A percentile compares a stretch with the other conserved stretches of the same genome.
phyloP scores from a whole-genome alignment of 2,797 vertebrate species.

The Eupleurogrammus muticus region DNA sequence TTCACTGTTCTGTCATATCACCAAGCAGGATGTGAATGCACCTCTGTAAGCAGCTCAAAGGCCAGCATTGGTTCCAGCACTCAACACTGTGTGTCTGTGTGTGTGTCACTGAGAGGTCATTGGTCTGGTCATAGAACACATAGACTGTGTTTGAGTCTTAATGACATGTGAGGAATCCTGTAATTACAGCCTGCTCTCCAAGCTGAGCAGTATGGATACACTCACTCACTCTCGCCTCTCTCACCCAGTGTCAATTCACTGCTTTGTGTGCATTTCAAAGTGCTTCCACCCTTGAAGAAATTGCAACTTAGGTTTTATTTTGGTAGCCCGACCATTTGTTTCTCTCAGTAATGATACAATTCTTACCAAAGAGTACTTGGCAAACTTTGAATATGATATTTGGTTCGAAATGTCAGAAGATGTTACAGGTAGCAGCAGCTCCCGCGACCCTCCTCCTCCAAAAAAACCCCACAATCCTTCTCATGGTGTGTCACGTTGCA shows the following conservation, averaged over 20 bases:
- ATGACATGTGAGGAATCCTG: slow-evolving; percentile 17
- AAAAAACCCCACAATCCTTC: background rate
- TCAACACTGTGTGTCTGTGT: background rate
- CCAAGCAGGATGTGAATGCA: background rate
- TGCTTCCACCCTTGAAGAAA: background rate
- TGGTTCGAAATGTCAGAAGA: background rate
- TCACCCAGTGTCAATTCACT: background rate
- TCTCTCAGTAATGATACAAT: background rate
- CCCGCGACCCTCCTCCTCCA: background rate
- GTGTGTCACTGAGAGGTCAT: slow-evolving; percentile 18
- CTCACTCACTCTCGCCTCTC: slow-evolving; percentile 1
- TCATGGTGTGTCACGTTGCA: slow-evolving; percentile 64
- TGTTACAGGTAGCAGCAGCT: background rate
- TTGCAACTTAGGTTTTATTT: background rate
- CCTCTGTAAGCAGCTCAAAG: background rate
- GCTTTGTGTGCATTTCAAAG: background rate
- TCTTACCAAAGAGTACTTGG: background rate
- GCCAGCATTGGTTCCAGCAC: background rate
- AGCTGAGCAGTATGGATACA: background rate
- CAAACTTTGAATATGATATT: background rate
- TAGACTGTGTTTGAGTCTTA: slow-evolving; percentile 1
- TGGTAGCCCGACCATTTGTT: background rate
- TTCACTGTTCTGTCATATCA: background rate
- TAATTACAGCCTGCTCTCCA: slow-evolving; percentile 1
- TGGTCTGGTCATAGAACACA: slow-evolving; percentile 13